Evolutionary conservation across 2,888 invertebrate species (phyloP).

Genomic region (Cheiracanthium punctorium): DNA sequence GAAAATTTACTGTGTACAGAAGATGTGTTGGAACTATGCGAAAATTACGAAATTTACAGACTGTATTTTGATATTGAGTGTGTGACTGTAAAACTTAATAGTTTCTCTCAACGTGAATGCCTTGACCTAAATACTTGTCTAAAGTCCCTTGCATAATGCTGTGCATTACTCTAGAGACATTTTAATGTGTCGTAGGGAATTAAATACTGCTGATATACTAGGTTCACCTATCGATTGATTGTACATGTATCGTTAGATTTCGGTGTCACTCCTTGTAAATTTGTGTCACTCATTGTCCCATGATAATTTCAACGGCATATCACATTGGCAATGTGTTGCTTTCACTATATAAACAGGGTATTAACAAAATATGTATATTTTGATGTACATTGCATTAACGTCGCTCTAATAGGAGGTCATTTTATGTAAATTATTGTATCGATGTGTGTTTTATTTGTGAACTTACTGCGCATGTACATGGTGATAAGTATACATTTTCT

Average conservation of each 20-base stretch:
- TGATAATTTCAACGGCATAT: conserved; percentile 57
- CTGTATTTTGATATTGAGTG: conserved; percentile 7
- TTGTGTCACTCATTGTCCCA: conserved; percentile 27
- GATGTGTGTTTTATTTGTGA: conserved; percentile 33
- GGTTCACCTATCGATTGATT: background rate
- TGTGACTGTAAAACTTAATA: background rate
- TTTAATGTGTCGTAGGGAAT: background rate
- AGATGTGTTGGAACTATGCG: background rate
- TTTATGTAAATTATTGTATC: conserved; percentile 23
- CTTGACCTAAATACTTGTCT: conserved; percentile 8
- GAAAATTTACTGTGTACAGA: background rate
- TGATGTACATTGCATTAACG: conserved; percentile 45
- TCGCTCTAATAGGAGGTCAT: conserved; percentile 27
- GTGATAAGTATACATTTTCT: background rate
- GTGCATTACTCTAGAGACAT: background rate
- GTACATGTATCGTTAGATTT: conserved; percentile 44
- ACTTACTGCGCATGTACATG: background rate
- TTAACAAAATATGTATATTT: conserved; percentile 55
- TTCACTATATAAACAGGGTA: conserved; percentile 65
- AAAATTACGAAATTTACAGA: background rate
- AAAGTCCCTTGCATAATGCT: background rate
- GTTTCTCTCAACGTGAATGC: background rate
- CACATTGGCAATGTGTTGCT: conserved; percentile 59
- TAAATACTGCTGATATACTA: background rate
- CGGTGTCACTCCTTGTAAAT: conserved; percentile 46